Evolutionary conservation across 30 jellyfish, hydroid and myxozoan species (phyloP), one percentile per base, ranked within the genome.

Genomic region (Catostylus mosaicus): DNA sequence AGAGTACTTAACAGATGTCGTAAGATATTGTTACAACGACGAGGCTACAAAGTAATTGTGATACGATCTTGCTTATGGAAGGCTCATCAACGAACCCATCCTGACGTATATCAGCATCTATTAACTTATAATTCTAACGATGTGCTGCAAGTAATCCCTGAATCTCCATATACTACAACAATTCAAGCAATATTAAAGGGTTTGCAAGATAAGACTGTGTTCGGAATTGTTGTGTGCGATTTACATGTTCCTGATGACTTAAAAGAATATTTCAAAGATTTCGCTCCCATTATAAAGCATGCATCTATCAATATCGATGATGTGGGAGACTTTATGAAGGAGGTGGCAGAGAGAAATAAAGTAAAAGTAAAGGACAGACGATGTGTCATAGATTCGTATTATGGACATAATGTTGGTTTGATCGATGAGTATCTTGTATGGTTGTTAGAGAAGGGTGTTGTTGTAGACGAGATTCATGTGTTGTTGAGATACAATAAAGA

Each of bases 371-470:
- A 26, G 61, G 61, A 67, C n/a, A n/a, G n/a, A n/a, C n/a, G n/a
- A n/a, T n/a, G n/a, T n/a, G n/a, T n/a, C n/a, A n/a, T n/a, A n/a
- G 34, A 71, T 47, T n/a, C 66, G 16, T 69, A 69, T 40, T 35
- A 27, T 40, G 83, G 83, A 2, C 12, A 52, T 6, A 30, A 11
- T 9, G 24, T 22, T 4, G 67, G 37, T 1, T 35, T 69, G 16
- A 37, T 69, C 1, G 82, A 69, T 1, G 67, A 69, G n/a, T n/a
- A n/a, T n/a, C n/a, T n/a, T n/a, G n/a, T n/a, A n/a, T n/a, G n/a
- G n/a, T n/a, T n/a, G n/a, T 30, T 69, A 33, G 51, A 69, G 65
- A 35, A 69, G 6, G 82, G 82, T 22, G n/a, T 69, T 27, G 29
- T 36, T 7, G 38, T 35, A 2, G 51, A 48, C 9, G 43, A n/a